Evolutionary conservation across 1,140 invertebrate species (phyloP).

Genomic region (Delia radicum): DNA sequence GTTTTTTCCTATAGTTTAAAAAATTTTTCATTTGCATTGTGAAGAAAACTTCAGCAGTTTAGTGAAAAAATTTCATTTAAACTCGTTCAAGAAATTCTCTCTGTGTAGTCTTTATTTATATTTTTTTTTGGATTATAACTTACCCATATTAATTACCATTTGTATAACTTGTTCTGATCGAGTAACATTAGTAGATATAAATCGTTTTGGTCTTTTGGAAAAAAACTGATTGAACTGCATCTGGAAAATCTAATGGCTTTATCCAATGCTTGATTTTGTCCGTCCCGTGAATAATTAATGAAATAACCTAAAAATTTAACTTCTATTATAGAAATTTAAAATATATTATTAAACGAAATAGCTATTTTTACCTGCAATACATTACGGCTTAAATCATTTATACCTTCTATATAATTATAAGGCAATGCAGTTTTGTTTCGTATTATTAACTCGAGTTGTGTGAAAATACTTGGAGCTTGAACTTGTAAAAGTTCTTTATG

Average conservation of each 20-base stretch:
- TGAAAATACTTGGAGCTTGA: constrained; percentile 70
- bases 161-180: constrained; percentile 47
- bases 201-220: constrained; percentile 37
- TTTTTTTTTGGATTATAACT: neutral
- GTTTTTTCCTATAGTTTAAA: too few species aligned
- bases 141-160: constrained; percentile 44
- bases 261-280: constrained; percentile 48
- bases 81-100: too few species aligned
- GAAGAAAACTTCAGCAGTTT: too few species aligned
- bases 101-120: too few species aligned
- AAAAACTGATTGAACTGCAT: constrained; percentile 41
- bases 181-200: constrained; percentile 37
- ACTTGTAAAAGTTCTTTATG: constrained; percentile 64
- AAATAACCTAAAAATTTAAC: constrained; percentile 30
- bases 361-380: constrained; percentile 52
- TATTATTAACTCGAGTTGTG: constrained; percentile 69
- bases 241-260: constrained; percentile 40
- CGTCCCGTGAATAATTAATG: constrained; percentile 43
- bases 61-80: too few species aligned
- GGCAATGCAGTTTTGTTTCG: constrained; percentile 55
- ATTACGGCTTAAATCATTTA: constrained; percentile 73
- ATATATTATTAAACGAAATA: neutral
- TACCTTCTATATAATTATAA: constrained; percentile 70
- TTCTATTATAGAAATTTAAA: neutral
- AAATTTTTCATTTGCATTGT: too few species aligned